Evolutionary conservation across 2,888 invertebrate genomes (phyloP), one percentile per base, ranked within the genome.

Genomic region (Synanthedon myopaeformis): DNA sequence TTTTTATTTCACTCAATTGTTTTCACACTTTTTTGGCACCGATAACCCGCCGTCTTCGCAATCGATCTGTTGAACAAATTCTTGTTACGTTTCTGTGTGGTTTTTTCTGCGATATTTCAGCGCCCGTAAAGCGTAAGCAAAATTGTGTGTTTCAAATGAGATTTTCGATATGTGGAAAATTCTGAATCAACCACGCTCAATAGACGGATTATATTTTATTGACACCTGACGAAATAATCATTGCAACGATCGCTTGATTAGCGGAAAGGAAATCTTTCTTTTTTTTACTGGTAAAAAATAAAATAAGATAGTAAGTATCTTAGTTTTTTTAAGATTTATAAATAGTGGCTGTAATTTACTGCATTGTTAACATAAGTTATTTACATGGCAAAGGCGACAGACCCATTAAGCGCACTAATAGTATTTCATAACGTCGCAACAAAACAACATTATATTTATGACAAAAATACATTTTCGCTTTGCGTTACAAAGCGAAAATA

Each of bases 381-480:
- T 45, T 45, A 45, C 45, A 12, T 45, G 14, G 14, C 45, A 45
- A 45, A 45, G 45, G 45, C n/a, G 45, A 45, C 13, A 45, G 45
- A 45, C 45, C 45, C 45, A 45, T 45, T 45, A 45, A 35, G 13
- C 45, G 4, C 12, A 45, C 51, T 42, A 49, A 49, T 53, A 51
- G 50, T 53, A 51, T 53, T 52, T 53, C 49, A 53, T 53, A 51
- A 55, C 14, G 17, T 11, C 49, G 53, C 52, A 52, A 52, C 53
- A 49, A 53, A 50, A 51, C 50, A 50, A 51, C 49, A 35, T 35
- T n/a, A 49, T 42, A 52, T 55, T 55, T 11, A 28, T 42, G 51
- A 28, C 14, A 51, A 55, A 53, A 53, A 55, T 51, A 55, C 45
- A 53, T 54, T 13, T 41, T 41, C 48, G 42, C 17, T n/a, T 11